Evolutionary conservation across 2,797 vertebrate genomes (phyloP), one percentile per base, ranked within the genome.

Genomic region (Sciaenops ocellatus): DNA sequence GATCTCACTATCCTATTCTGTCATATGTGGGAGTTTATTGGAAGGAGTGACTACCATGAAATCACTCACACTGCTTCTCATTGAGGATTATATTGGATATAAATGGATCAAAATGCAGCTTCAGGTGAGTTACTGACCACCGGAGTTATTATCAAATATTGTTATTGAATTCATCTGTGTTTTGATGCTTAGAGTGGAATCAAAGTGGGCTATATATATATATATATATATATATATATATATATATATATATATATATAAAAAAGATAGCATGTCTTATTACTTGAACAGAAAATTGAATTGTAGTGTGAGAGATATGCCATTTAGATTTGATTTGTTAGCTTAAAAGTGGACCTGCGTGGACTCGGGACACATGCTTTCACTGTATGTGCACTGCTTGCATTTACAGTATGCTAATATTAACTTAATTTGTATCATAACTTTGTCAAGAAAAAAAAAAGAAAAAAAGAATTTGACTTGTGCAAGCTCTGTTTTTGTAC

Each of bases 101-200:
- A 79, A 84, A 77, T 76, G 26, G 78, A 84, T 80, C 3, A 10
- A 62, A 85, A 68, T 55, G 15, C 63, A 73, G 76, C 78, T 64
- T 41, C 42, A 79, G 72, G 79, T 82, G 71, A 78, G 54, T 73
- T 80, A 89, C 76, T 79, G 79, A 85, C 76, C 69, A 72, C 62
- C 16, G 46, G 34, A 46, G 54, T 79, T 62, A 48, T 66, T 67
- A 76, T 65, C 50, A 67, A 68, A 73, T 74, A 69, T 57, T 66
- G 67, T 30, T 80, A 59, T 71, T 65, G 59, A 72, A 68, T 82
- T 57, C 42, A 69, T 80, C 16, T 71, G 16, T 71, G 52, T 77
- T 82, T 69, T 79, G 30, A 70, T 74, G 59, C 69, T 69, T 10
- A 42, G 17, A n/a, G 54, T 56, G 16, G 47, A 76, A 74, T 68